Evolutionary conservation across 1,140 invertebrate species (phyloP), one percentile per base, ranked within the genome.

Genomic region (Pseudobourletiella spinata): DNA sequence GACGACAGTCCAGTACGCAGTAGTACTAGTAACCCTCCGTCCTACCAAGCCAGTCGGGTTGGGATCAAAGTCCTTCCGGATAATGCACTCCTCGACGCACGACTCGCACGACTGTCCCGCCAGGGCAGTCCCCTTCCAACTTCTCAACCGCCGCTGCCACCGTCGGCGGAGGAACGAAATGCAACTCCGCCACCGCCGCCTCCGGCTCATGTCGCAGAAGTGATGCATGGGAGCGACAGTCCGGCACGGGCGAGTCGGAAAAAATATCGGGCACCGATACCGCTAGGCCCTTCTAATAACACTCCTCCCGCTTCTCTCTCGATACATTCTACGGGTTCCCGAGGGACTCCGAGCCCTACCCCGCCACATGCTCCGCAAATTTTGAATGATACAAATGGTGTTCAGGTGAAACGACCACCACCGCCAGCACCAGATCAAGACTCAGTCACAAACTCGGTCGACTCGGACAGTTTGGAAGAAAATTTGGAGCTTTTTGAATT

Each of bases 401-500:
- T n/a, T n/a, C n/a, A n/a, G n/a, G n/a, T n/a, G n/a, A n/a, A n/a
- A 26, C 24, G 6, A 22, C 57, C 8, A 46, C 8, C 24, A 48
- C 43, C 22, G 32, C 39, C 32, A 30, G 6, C 22, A 26, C 11
- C 50, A 29, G 0, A 26, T 48, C 32, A n/a, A 39, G 32, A 39
- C n/a, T 39, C 32, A 8, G 32, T 39, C n/a, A 39, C 32, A 32
- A 57, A 14, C 26, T 15, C 14, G 4, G n/a, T n/a, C n/a, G 66
- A 68, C 35, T 70, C 60, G 22, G 68, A 70, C 61, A 52, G 67
- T 56, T 61, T 70, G 50, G 68, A 70, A 61, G 65, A 63, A 54
- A 67, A 67, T 65, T 61, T 70, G 57, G 68, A 70, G 51, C 52
- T 70, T n/a, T 70, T 70, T 63, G 68, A 70, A 54, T 16, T 56